phyloP scores from a whole-genome alignment of 2,113 vertebrate genomes.

The Steatornis caripensis region DNA sequence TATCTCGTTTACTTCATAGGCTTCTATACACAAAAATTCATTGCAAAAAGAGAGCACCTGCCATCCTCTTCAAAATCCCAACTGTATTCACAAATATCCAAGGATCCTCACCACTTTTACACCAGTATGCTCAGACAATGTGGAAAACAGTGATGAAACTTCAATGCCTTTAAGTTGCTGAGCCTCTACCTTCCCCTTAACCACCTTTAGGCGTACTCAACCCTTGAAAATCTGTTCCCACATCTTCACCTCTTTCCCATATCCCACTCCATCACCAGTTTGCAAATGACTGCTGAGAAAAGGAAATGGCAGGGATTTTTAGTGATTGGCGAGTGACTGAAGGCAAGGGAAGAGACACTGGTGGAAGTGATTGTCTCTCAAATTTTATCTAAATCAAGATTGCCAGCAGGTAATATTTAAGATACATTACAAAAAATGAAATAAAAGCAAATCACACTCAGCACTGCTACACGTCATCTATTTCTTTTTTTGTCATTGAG shows the following conservation, averaged over 20 bases:
- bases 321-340: neutral
- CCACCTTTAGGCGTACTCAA: neutral
- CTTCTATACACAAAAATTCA: neutral
- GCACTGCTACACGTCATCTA: neutral
- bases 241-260: neutral
- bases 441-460: neutral
- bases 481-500: neutral
- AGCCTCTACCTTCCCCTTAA: no score
- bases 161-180: neutral
- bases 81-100: neutral
- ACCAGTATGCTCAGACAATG: neutral
- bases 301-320: neutral
- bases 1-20: neutral
- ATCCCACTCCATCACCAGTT: neutral
- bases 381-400: neutral
- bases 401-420: neutral
- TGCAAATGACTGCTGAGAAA: neutral
- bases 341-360: neutral
- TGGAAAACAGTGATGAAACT: neutral
- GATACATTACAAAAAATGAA: neutral
- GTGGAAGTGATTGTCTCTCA: neutral
- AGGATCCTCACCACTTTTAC: neutral
- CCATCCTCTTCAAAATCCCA: neutral
- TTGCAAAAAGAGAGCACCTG: neutral
- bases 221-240: neutral